A percentile compares a stretch with the other conserved stretches of the same genome.
Conservation (phyloP, 2,888 invertebrate species). For the Holacanthella duospinosa region DNA sequence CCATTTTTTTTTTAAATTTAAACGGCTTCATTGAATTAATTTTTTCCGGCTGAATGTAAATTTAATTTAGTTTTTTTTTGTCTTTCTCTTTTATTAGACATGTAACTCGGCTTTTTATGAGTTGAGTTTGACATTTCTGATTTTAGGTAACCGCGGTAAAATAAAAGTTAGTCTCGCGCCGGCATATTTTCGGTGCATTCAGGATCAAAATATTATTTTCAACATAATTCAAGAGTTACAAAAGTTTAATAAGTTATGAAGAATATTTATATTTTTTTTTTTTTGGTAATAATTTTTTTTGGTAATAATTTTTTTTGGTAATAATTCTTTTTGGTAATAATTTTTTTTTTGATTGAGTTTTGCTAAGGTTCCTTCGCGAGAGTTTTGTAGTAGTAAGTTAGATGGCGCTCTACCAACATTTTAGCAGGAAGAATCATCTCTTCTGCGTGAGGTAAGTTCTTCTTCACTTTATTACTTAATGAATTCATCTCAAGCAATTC, state of each 20-base stretch:
- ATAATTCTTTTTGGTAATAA: background rate
- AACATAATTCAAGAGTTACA: too few relatives aligned
- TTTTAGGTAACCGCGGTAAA: too few relatives aligned
- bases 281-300: background rate
- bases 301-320: background rate
- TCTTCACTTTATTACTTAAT: conserved; percentile 6
- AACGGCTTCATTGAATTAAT: too few relatives aligned
- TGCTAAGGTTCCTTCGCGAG: background rate
- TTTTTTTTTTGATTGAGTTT: background rate
- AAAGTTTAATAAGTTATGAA: background rate
- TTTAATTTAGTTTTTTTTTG: too few relatives aligned
- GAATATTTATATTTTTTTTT: background rate
- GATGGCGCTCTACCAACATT: conserved; percentile 1
- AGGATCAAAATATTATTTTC: background rate
- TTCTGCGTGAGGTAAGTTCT: background rate
- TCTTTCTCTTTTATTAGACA: too few relatives aligned
- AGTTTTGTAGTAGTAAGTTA: background rate
- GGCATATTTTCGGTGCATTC: conserved; percentile 4
- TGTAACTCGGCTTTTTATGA: too few relatives aligned
- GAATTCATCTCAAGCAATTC: background rate
- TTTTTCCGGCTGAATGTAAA: too few relatives aligned
- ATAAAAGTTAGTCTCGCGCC: too few relatives aligned
- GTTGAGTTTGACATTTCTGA: too few relatives aligned
- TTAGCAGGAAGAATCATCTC: background rate
- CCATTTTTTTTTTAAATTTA: too few relatives aligned